A percentile compares a stretch with the other conserved stretches of the same genome.
Conservation (phyloP, 2,888 invertebrate species). For the Baccha elongata region DNA sequence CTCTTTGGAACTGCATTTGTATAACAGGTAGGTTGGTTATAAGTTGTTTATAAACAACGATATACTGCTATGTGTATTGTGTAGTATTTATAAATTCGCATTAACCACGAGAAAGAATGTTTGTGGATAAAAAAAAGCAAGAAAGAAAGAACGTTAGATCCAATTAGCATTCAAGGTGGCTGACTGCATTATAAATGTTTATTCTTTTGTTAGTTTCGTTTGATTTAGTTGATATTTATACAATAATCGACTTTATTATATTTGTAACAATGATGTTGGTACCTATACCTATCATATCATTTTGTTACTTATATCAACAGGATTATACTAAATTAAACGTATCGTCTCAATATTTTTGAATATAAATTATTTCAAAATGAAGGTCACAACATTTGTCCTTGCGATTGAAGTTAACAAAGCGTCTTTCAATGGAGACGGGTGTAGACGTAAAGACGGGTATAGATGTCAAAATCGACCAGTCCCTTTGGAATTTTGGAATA, state of each 20-base stretch:
- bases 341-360: no score
- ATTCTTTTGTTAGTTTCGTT: constrained; percentile 2
- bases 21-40: background rate
- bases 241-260: background rate
- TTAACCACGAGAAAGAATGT: constrained; percentile 7
- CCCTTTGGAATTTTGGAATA: no score
- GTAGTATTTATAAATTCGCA: background rate
- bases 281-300: no score
- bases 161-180: constrained; percentile 49
- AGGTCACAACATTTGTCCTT: no score
- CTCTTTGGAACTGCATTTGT: constrained; percentile 24
- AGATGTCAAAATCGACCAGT: no score
- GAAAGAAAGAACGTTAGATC: constrained; percentile 20
- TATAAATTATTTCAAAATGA: no score
- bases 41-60: background rate
- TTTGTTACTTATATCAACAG: no score
- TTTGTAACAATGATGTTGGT: background rate
- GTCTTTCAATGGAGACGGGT: no score
- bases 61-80: background rate
- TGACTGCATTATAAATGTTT: background rate
- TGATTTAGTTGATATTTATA: background rate
- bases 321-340: no score
- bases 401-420: no score
- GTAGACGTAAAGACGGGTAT: no score
- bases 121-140: background rate